Evolutionary conservation across 35 echinoderm and acorn worm genomes (phyloP), one percentile per base, ranked within the genome.

Genomic region (Patiria miniata): DNA sequence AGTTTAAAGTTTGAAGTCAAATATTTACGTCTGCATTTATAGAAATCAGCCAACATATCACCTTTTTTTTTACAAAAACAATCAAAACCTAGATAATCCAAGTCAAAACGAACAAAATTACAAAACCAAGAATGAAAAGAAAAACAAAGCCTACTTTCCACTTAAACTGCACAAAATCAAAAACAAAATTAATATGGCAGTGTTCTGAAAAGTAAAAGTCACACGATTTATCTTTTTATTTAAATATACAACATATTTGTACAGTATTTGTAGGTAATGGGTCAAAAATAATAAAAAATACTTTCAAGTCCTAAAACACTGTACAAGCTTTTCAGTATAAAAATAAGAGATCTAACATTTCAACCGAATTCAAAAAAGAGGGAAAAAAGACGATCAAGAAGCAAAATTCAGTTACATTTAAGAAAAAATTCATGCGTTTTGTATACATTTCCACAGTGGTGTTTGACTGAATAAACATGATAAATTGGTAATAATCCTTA

Each of bases 321-420:
- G 65, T 73, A 73, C 65, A 73, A 36, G 26, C 34, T 28, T 32
- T n/a, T 26, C 14, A 34, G 15, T 73, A 73, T 73, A 73, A 73
- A 73, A 73, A 73, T 73, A 73, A 73, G 65, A 73, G 23, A 73
- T 73, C 65, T 73, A 73, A 73, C 19, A 73, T 73, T 73, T 73
- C 57, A 60, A 60, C 17, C 19, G 28, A 60, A 60, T 60, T 26
- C 29, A 36, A 73, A 73, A 73, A 73, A 23, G 34, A 73, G 34
- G 26, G 65, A 73, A 60, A 17, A n/a, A n/a, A 0, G 57, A 60
- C 65, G 14, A 73, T 32, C 65, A 30, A 1, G 28, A 3, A 73
- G 19, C 21, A n/a, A 73, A 73, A 73, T 73, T 22, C 10, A 73
- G 34, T 1, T n/a, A n/a, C n/a, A n/a, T n/a, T n/a, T n/a, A n/a